A percentile compares a stretch with the other conserved stretches of the same genome.
These are phyloP conservation scores for Sylvia atricapilla DNA, from an alignment of 2,113 vertebrate genomes.

Conservation along the genomic window DNA sequence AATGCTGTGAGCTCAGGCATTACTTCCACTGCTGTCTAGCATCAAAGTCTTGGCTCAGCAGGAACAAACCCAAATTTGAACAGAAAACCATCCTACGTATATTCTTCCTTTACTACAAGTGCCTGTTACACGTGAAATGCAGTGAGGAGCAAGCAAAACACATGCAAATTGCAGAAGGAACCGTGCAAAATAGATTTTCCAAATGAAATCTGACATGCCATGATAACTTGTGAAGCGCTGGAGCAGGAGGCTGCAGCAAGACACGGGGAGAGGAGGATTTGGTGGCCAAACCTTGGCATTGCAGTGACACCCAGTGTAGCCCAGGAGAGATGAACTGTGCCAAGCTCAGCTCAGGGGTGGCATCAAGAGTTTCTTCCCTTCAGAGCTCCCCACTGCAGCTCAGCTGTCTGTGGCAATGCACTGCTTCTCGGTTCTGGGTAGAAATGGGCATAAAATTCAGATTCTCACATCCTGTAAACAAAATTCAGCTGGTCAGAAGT, in stretches of 20 bases:
- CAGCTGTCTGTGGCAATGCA: neutral
- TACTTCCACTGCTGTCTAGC: neutral
- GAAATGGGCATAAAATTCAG: neutral
- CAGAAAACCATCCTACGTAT: neutral
- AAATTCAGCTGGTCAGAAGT: neutral
- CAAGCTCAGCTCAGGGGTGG: neutral
- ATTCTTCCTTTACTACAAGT: neutral
- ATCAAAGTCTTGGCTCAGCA: neutral
- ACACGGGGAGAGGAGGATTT: neutral
- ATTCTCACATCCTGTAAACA: neutral
- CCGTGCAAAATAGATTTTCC: neutral
- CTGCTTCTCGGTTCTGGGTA: neutral
- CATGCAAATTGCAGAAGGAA: neutral
- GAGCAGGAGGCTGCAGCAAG: neutral
- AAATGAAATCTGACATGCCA: neutral
- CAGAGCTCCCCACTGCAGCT: neutral
- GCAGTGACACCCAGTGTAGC: neutral
- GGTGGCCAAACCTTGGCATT: neutral
- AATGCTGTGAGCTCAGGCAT: neutral
- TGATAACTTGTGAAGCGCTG: neutral
- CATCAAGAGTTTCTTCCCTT: too few species aligned
- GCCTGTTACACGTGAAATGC: neutral
- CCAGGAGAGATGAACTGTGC: neutral
- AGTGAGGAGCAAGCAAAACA: neutral
- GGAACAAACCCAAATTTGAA: neutral